phyloP scores from a whole-genome alignment of 2,797 vertebrate genomes.

The Acridotheres tristis region DNA sequence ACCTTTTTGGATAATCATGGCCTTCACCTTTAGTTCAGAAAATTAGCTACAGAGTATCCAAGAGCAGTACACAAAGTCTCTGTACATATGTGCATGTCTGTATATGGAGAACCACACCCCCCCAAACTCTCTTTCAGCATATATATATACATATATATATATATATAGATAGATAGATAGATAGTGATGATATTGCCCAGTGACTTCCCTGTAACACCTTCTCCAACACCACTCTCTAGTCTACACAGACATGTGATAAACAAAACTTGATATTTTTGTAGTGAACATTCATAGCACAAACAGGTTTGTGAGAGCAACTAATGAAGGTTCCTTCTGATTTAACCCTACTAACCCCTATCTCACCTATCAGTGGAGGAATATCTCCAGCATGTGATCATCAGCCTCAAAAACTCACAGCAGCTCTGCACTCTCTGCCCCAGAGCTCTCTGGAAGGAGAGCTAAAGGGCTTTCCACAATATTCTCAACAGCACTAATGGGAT shows the following conservation, averaged over 20 bases:
- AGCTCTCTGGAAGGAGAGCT: neutral
- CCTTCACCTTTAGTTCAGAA: neutral
- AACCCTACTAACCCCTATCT: neutral
- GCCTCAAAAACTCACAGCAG: neutral
- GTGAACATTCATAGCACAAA: neutral
- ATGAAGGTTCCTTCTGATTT: neutral
- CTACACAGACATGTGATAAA: neutral
- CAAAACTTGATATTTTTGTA: rapidly evolving
- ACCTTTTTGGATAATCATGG: rapidly evolving
- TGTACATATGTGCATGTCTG: rapidly evolving
- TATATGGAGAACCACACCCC: rapidly evolving
- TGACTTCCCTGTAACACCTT: neutral
- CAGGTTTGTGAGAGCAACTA: neutral
- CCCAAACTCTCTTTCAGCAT: no score
- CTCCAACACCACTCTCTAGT: neutral
- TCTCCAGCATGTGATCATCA: neutral
- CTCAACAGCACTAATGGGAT: neutral
- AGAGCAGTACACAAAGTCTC: neutral
- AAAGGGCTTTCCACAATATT: neutral
- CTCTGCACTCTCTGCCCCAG: rapidly evolving
- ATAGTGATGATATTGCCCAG: neutral
- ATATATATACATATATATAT: rapidly evolving
- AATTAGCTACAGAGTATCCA: neutral
- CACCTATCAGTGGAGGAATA: neutral
- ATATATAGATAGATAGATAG: neutral